These are phyloP conservation scores for Pantherophis alleghaniensis DNA, from an alignment of 2,797 vertebrate species.

Conservation along the genomic window DNA sequence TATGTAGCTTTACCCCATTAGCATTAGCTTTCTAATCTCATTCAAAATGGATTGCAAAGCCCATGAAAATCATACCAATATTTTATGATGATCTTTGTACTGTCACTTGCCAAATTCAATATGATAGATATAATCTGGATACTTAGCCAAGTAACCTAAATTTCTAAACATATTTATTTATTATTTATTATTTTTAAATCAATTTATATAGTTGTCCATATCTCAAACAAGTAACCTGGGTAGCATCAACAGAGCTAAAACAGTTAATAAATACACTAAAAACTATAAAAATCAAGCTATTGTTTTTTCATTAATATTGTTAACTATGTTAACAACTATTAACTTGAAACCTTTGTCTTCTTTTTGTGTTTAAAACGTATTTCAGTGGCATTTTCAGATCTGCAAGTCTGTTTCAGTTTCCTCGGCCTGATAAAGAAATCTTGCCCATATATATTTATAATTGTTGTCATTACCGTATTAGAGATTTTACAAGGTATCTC, in stretches of 20 bases:
- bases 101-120: slow-evolving; percentile 11
- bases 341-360: background rate
- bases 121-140: background rate
- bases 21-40: slow-evolving; percentile 17
- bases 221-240: background rate
- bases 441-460: background rate
- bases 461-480: background rate
- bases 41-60: background rate
- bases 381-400: background rate
- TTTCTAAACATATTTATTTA: background rate
- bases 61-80: slow-evolving; percentile 16
- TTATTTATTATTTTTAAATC: background rate
- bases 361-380: background rate
- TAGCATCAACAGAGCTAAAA: background rate
- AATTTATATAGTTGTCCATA: background rate
- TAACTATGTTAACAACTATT: background rate
- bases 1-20: slow-evolving; percentile 35
- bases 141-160: background rate
- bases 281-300: background rate
- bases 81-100: background rate
- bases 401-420: background rate
- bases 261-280: background rate
- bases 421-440: background rate
- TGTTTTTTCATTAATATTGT: background rate
- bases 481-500: background rate